These are phyloP conservation scores for Plebejus melissa DNA, from an alignment of 2,888 invertebrate species.

Conservation along the genomic window DNA sequence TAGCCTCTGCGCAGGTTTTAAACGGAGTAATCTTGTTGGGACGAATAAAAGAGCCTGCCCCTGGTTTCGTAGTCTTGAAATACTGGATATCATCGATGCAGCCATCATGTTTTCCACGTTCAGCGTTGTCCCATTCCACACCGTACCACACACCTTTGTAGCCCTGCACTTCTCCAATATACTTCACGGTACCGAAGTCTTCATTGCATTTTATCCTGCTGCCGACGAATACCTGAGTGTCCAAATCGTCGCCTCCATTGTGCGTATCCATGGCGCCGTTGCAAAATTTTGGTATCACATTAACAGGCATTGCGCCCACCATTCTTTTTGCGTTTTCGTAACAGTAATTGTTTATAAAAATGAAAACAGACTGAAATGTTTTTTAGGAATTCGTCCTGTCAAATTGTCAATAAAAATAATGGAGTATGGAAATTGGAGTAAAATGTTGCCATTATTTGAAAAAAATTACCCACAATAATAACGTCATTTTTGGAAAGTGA, in stretches of 20 bases:
- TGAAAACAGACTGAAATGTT: constrained; percentile 65
- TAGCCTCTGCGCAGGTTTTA: constrained; percentile 85
- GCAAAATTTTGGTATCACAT: constrained; percentile 75
- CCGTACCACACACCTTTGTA: constrained; percentile 91
- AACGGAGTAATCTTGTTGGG: constrained; percentile 88
- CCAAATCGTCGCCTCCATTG: constrained; percentile 68
- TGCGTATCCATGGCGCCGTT: constrained; percentile 72
- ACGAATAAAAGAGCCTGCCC: constrained; percentile 93
- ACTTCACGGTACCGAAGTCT: constrained; percentile 81
- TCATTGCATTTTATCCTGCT: constrained; percentile 66
- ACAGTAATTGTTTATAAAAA: constrained; percentile 68
- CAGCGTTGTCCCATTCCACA: constrained; percentile 96
- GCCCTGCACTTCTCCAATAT: constrained; percentile 86
- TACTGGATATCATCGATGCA: constrained; percentile 88
- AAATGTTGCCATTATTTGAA: constrained; percentile 24
- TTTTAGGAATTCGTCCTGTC: constrained; percentile 41
- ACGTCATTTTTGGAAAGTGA: not conserved
- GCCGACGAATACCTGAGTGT: constrained; percentile 70
- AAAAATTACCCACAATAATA: not conserved
- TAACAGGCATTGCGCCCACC: constrained; percentile 78
- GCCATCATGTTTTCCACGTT: constrained; percentile 96
- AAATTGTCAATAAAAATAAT: constrained; percentile 25
- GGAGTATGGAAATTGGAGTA: not conserved
- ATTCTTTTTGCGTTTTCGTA: constrained; percentile 70
- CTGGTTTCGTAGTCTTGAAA: constrained; percentile 86